Conservation (phyloP, 2,888 invertebrate genomes). For the Agonum fuliginosum region DNA sequence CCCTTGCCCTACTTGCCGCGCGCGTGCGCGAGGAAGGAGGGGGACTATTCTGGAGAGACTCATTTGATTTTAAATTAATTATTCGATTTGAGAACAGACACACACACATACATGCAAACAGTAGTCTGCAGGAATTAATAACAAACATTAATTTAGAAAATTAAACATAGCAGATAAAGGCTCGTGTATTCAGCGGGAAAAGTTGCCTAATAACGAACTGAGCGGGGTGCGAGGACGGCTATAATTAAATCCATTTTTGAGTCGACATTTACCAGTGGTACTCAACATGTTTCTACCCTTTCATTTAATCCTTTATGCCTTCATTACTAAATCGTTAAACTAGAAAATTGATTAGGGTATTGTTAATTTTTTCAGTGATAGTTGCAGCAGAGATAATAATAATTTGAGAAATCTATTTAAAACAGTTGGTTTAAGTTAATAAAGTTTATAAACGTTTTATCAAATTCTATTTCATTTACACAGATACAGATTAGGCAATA, state of each 20-base stretch:
- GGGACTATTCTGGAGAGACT: conserved; percentile 48
- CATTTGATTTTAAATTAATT: conserved; percentile 60
- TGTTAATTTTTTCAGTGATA: no score
- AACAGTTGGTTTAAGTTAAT: no score
- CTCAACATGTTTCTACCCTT: conserved; percentile 26
- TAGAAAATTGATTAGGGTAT: neutral
- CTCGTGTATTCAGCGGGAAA: conserved; percentile 55
- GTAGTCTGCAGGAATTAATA: conserved; percentile 58
- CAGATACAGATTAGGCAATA: no score
- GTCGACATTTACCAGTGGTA: conserved; percentile 25
- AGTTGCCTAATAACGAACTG: conserved; percentile 51
- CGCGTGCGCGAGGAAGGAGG: neutral
- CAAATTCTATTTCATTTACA: no score
- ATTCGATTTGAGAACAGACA: conserved; percentile 55
- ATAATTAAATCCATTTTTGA: conserved; percentile 59
- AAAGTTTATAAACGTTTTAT: no score
- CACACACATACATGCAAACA: conserved; percentile 49
- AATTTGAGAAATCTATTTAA: no score
- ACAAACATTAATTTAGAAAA: conserved; percentile 60
- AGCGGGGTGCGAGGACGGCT: conserved; percentile 4
- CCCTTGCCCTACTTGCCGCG: conserved; percentile 7
- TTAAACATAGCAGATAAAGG: conserved; percentile 58
- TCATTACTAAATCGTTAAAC: neutral
- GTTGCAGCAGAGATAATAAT: no score
- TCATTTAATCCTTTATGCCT: neutral